A percentile compares a stretch with the other conserved stretches of the same genome.
Evolutionary conservation across 1,140 invertebrate species (phyloP).

Genomic region (Polypedilum pembai): DNA sequence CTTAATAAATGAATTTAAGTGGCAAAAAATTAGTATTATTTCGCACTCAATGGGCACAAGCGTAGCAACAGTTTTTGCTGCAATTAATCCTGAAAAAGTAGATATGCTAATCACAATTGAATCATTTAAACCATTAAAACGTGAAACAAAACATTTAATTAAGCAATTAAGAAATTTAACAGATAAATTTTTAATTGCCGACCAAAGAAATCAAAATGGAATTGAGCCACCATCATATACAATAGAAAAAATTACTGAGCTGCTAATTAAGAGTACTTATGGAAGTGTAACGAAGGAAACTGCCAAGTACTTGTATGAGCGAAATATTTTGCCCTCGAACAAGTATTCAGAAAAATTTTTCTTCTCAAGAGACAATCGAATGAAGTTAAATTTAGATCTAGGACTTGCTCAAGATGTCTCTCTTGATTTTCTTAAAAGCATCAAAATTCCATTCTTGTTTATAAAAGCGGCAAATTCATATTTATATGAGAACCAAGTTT

Average conservation of each 20-base stretch:
- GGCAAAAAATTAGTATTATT: constrained; percentile 54
- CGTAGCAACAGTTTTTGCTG: constrained; percentile 46
- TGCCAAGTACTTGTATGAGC: constrained; percentile 49
- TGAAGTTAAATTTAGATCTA: constrained; percentile 47
- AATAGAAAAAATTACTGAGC: constrained; percentile 50
- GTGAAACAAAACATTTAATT: constrained; percentile 31
- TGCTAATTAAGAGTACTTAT: constrained; percentile 45
- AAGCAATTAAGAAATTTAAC: too few species aligned
- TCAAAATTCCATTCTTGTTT: constrained; percentile 51
- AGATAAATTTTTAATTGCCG: constrained; percentile 31
- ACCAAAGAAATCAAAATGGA: constrained; percentile 40
- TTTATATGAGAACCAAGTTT: constrained; percentile 48
- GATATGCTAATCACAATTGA: constrained; percentile 54
- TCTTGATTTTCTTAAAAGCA: constrained; percentile 44
- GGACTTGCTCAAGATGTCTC: constrained; percentile 46
- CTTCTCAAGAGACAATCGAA: constrained; percentile 53
- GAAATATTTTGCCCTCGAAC: constrained; percentile 49
- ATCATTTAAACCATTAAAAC: constrained; percentile 49
- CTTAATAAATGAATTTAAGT: constrained; percentile 36
- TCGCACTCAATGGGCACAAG: constrained; percentile 55
- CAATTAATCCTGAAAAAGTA: constrained; percentile 48
- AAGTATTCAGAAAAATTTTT: constrained; percentile 52
- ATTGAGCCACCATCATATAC: constrained; percentile 52
- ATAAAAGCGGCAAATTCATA: constrained; percentile 51
- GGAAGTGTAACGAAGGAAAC: constrained; percentile 49